phyloP scores from a whole-genome alignment of 2,888 invertebrate genomes.

The Cerceris rybyensis region DNA sequence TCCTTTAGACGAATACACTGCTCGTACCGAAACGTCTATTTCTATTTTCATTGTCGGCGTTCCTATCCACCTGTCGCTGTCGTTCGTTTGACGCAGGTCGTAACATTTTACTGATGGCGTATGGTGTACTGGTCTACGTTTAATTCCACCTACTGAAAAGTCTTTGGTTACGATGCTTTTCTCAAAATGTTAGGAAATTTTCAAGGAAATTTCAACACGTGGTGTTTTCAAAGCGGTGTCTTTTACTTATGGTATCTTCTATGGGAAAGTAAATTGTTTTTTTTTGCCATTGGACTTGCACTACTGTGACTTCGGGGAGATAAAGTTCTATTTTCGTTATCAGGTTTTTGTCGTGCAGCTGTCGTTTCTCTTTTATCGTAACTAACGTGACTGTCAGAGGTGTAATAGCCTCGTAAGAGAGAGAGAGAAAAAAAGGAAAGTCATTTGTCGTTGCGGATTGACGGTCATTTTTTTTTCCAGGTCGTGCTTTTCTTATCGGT shows the following conservation, averaged over 20 bases:
- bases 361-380: constrained; percentile 7
- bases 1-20: constrained; percentile 1
- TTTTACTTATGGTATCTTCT: too few species aligned
- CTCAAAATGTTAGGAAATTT: not conserved
- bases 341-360: not conserved
- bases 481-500: not conserved
- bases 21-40: constrained; percentile 41
- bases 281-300: not conserved
- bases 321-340: constrained; percentile 37
- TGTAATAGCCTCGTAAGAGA: not conserved
- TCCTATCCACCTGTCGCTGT: constrained; percentile 75
- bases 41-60: constrained; percentile 72
- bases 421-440: not conserved
- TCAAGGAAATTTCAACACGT: too few species aligned
- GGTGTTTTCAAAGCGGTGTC: too few species aligned
- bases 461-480: not conserved
- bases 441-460: not conserved
- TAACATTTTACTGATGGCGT: constrained; percentile 26
- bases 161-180: not conserved
- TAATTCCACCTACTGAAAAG: constrained; percentile 21
- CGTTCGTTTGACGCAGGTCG: constrained; percentile 62
- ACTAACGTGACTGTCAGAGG: not conserved
- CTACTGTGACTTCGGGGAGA: not conserved
- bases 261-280: not conserved
- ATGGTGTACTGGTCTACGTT: constrained; percentile 8